Base-by-base conservation (phyloP, 2,888 invertebrate species). In the Lasioglossum lativentre region DNA sequence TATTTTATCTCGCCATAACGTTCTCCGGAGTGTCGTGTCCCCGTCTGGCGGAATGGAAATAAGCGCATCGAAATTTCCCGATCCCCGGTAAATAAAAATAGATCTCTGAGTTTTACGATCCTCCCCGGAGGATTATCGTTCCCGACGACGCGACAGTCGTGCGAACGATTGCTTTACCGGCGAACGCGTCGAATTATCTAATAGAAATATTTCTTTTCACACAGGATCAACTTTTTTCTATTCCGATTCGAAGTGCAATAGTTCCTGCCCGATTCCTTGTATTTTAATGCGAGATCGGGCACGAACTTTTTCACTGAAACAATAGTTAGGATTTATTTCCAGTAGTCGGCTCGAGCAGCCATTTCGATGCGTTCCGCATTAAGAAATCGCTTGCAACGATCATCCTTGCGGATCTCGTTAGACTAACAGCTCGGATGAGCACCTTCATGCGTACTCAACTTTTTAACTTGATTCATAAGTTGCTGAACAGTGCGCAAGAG, bases 71-170 rank as follows among this genome's bases (percentile, higher is more conserved):
- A 66, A 79, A 73, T 38, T 63, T 27, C 19, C 63, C 73, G 45
- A 19, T 38, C 42, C 0, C 27, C 38, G 34, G 34, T 47, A 34
- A 66, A 47, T 59, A 47, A 19, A 45, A 42, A 34, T 40, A 40
- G 40, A 70, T 70, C 70, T 30, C 6, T 19, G 52, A 40, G 47
- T 30, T 73, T 74, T 80, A 80, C 56, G 68, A 70, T 30, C 56
- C 4, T 73, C 34, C 19, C 47, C 12, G n/a, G 45, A 38, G 63
- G 42, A 56, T 74, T 30, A 56, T 14, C 30, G 47, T 30, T n/a
- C 23, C 16, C 30, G 27, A 23, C 42, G 68, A 77, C 38, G 30
- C 68, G 68, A 77, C 38, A 77, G 70, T 70, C 34, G 14, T 23
- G 34, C n/a, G 45, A 34, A 73, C n/a, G 63, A 73, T 66, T 47